Evolutionary conservation across 2,797 vertebrate species (phyloP).

Genomic region (Peromyscus eremicus): DNA sequence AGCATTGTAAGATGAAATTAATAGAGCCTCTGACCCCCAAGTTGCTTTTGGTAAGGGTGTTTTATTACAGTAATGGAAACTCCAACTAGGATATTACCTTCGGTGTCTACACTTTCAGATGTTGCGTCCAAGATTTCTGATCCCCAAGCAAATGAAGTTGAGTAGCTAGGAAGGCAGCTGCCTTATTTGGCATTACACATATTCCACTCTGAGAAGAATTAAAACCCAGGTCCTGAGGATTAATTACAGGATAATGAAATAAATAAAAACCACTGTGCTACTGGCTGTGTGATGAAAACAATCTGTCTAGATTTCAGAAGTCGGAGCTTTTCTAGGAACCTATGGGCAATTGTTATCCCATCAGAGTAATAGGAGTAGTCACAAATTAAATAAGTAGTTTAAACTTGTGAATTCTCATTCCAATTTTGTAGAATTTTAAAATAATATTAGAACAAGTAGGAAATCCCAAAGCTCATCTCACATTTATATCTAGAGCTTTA

Average conservation of each 20-base stretch:
- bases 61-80: background rate
- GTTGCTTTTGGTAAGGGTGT: too few relatives aligned
- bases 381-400: background rate
- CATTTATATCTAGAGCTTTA: conserved; percentile 35
- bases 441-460: background rate
- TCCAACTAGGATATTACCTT: background rate
- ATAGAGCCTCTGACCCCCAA: too few relatives aligned
- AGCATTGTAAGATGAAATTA: background rate
- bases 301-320: conserved; percentile 20
- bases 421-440: conserved; percentile 23
- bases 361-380: background rate
- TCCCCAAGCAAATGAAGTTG: background rate
- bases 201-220: background rate
- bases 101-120: background rate
- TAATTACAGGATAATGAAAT: background rate
- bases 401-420: background rate
- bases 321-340: background rate
- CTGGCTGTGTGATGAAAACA: background rate
- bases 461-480: conserved; percentile 36
- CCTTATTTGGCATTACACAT: background rate
- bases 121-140: background rate
- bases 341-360: background rate
- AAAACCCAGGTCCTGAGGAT: conserved; percentile 27
- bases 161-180: background rate
- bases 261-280: background rate